These are phyloP conservation scores for Samia ricini DNA, from an alignment of 1,140 invertebrate genomes.

Conservation along the genomic window DNA sequence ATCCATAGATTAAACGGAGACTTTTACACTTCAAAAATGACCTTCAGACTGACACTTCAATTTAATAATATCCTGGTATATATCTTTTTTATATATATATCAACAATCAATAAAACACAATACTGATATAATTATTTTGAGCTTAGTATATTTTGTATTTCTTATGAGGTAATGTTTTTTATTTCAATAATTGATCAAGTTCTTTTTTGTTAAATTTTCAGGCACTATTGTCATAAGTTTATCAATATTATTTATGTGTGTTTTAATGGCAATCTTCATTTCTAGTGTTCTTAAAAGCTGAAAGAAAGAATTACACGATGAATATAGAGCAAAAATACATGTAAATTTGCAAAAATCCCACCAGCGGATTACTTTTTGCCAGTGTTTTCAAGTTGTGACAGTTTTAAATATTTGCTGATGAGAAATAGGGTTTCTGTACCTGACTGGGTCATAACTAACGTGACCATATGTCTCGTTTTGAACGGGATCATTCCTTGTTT, in stretches of 20 bases:
- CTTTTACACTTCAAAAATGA: neutral
- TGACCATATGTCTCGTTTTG: too few species aligned
- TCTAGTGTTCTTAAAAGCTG: slow-evolving; percentile 28
- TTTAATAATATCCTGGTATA: neutral
- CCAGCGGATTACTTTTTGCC: too few species aligned
- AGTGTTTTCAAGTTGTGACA: too few species aligned
- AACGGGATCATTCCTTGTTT: too few species aligned
- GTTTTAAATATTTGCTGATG: too few species aligned
- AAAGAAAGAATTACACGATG: too few species aligned
- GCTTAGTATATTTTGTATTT: neutral
- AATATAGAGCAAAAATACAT: too few species aligned
- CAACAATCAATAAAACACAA: neutral
- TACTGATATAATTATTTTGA: neutral
- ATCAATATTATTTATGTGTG: slow-evolving; percentile 19
- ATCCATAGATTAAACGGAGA: slow-evolving; percentile 28
- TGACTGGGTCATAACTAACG: too few species aligned
- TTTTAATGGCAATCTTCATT: slow-evolving; percentile 34
- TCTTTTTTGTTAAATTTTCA: slow-evolving; percentile 18
- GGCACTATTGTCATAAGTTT: slow-evolving; percentile 44
- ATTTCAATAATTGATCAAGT: neutral
- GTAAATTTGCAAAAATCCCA: too few species aligned
- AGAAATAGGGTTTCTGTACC: too few species aligned
- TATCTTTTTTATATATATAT: neutral
- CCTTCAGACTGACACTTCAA: neutral
- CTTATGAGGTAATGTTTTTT: neutral